Conservation (phyloP, 2,888 invertebrate genomes). For the Fragum sueziense region DNA sequence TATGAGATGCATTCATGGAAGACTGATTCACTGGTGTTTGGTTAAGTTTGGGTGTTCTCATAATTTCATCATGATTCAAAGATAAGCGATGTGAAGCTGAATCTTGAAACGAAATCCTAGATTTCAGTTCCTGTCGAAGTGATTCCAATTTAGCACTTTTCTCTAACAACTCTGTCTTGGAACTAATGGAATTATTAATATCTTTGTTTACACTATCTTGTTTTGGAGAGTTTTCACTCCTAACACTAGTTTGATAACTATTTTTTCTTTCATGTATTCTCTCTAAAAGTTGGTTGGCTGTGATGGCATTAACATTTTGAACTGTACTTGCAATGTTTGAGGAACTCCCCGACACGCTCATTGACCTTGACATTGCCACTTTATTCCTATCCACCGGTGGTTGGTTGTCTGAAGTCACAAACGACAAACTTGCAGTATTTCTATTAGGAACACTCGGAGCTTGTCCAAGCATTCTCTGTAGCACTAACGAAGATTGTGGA, state of each 20-base stretch:
- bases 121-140: neutral
- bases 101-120: neutral
- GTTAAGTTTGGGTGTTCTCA: neutral
- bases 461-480: slow-evolving; percentile 37
- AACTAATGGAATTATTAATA: neutral
- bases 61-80: too few relatives aligned
- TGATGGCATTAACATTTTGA: too few relatives aligned
- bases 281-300: neutral
- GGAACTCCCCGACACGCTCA: too few relatives aligned
- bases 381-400: neutral
- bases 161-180: neutral
- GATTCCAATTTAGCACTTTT: neutral
- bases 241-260: neutral
- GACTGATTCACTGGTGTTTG: neutral
- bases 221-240: neutral
- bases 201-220: neutral
- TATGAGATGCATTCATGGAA: neutral
- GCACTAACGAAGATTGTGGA: slow-evolving; percentile 47
- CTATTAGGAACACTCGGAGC: neutral
- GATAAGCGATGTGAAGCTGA: too few relatives aligned
- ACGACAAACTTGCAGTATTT: neutral
- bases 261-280: neutral
- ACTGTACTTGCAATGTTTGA: too few relatives aligned
- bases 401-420: neutral
- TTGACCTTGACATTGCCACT: neutral